Evolutionary conservation across 2,797 vertebrate genomes (phyloP).

Genomic region (Falco biarmicus): DNA sequence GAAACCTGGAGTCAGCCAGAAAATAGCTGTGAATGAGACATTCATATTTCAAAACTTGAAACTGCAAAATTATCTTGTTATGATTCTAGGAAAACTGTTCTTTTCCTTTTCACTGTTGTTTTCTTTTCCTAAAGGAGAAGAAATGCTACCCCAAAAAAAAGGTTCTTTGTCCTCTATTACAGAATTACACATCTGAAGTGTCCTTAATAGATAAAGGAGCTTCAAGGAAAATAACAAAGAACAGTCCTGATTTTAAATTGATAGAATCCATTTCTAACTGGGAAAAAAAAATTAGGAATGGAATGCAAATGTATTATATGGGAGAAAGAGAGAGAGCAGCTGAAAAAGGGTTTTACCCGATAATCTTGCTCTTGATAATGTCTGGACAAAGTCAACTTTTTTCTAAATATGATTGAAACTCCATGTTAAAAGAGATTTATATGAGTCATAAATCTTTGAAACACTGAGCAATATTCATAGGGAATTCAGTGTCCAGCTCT

Average conservation of each 20-base stretch:
- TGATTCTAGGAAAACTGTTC: slow-evolving; percentile 4
- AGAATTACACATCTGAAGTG: not conserved
- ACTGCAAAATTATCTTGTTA: slow-evolving; percentile 18
- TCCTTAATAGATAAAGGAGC: not conserved
- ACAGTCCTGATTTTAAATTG: not conserved
- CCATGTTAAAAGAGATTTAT: not conserved
- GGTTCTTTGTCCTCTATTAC: not conserved
- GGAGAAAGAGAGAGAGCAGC: not conserved
- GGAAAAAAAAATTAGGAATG: not conserved
- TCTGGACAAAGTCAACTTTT: not conserved
- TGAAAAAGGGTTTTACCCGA: not conserved
- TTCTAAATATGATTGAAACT: not conserved
- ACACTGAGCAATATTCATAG: not conserved
- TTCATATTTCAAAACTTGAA: slow-evolving; percentile 47
- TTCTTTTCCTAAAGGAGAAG: not conserved
- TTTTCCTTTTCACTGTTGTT: not conserved
- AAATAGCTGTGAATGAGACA: slow-evolving; percentile 48
- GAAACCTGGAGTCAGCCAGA: slow-evolving; percentile 56
- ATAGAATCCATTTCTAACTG: not conserved
- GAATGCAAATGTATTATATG: not conserved
- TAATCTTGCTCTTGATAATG: not conserved
- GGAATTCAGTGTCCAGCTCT: not conserved
- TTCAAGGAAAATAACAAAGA: not conserved
- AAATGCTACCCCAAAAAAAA: not conserved
- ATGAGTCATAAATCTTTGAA: not conserved